Evolutionary conservation across 2,113 vertebrate species (phyloP), one percentile per base, ranked within the genome.

Genomic region (Indri indri): DNA sequence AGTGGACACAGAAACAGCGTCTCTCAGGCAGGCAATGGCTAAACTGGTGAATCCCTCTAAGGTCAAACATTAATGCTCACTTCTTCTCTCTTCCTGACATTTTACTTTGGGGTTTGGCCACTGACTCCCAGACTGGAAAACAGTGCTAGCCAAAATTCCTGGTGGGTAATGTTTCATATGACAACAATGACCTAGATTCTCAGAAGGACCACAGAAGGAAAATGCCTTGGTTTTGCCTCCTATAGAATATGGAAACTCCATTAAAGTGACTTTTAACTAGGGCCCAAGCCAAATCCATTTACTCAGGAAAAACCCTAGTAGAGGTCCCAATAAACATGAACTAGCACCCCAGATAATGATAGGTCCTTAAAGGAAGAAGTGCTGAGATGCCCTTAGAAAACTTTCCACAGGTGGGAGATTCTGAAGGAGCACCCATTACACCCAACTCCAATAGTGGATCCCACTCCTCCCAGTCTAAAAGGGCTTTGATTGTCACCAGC

Each of bases 241-340:
- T 54, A 12, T 54, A 47, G 34, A 94, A 45, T 54, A 40, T 30
- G 16, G 37, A 95, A 79, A 96, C 37, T 50, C 37, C 63, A 52
- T 73, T 91, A n/a, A 95, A 68, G 47, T 45, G 45, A 94, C 45
- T 88, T 88, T 61, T 76, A 90, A 95, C 73, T 77, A 82, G 37
- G 68, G 37, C n/a, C 40, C 50, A 87, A 57, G 54, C 37, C 88
- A 90, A 97, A 91, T 45, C 50, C 85, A 96, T 73, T 66, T 85
- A 17, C 45, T 93, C 40, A 79, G 73, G 63, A 45, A 87, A 92
- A 81, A 74, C 63, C 74, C 52, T 66, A 90, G 17, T 20, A 77
- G 65, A 88, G 70, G 47, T 68, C 42, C 84, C 90, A 50, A 25
- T 32, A 79, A 50, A n/a, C 17, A 54, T 37, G 25, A 34, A 52